Evolutionary conservation across 2,113 vertebrate genomes (phyloP).

Genomic region (Andinoacara biseriatus): DNA sequence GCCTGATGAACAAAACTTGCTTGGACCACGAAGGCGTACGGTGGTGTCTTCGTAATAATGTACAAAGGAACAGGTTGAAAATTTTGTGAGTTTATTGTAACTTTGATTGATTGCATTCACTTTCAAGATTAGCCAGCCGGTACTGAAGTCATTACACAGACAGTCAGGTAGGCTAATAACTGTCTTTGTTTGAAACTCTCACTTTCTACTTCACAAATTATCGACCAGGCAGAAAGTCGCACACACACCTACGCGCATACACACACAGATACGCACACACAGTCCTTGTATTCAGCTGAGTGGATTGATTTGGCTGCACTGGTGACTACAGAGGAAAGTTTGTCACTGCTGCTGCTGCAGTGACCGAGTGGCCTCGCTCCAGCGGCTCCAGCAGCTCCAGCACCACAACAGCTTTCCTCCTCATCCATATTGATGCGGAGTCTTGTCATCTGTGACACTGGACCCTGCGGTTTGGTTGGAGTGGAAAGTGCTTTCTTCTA

Average conservation of each 20-base stretch:
- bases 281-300: background rate
- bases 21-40: background rate
- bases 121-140: background rate
- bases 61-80: background rate
- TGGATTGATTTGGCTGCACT: conserved; percentile 28
- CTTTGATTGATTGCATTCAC: background rate
- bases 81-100: background rate
- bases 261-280: background rate
- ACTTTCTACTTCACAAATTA: background rate
- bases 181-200: background rate
- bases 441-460: conserved; percentile 26
- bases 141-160: background rate
- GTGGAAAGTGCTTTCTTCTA: conserved; percentile 38
- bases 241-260: background rate
- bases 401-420: conserved; percentile 1
- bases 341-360: conserved; percentile 1
- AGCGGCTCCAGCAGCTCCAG: background rate
- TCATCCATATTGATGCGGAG: conserved; percentile 42
- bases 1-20: background rate
- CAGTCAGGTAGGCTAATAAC: background rate
- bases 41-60: background rate
- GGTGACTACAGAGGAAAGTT: conserved; percentile 4
- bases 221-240: background rate
- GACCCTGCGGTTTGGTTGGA: conserved; percentile 21
- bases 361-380: conserved; percentile 4